Base-by-base conservation (phyloP, 2,888 invertebrate species). In the Venusia cambrica region DNA sequence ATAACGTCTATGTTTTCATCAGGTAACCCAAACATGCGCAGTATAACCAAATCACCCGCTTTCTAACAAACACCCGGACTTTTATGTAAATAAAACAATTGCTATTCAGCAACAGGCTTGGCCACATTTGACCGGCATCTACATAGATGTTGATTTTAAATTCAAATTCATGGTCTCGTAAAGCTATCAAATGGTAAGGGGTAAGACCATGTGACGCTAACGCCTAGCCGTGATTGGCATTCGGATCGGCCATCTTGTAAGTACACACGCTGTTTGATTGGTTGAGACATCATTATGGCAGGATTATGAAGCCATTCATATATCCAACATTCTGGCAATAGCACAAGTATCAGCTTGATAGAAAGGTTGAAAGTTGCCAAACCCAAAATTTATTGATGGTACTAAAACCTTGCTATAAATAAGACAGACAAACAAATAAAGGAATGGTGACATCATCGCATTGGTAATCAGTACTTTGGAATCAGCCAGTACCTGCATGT, bases 21-120 rank as follows among this genome's bases (percentile, higher is more conserved):
- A 73, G 45, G 68, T 66, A 78, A 62, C 62, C 80, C 59, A 69
- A 57, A 57, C 70, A 75, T 81, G 64, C 71, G 63, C 63, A 64
- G 63, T 67, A 77, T 80, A 83, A 77, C 84, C 83, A 85, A 85
- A 85, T 87, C 76, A 80, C 83, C 85, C 84, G 84, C 85, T 87
- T 87, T 85, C 87, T 84, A 84, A 70, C 75, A 77, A 83, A 81
- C 84, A 85, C 81, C 79, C 75, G 81, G 83, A 76, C 74, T 75
- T 80, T 78, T 85, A 87, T 87, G 87, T 66, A 75, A 87, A 87
- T 87, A 61, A 50, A 50, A 73, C 75, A 74, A 84, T 87, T 85
- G 79, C 66, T 83, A 87, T 87, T 83, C 87, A 54, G 59, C 62
- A 63, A 66, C 67, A 62, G 68, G 61, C 62, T 62, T 78, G 83